phyloP scores from a whole-genome alignment of 2,113 vertebrate species.

The Cisticola juncidis region DNA sequence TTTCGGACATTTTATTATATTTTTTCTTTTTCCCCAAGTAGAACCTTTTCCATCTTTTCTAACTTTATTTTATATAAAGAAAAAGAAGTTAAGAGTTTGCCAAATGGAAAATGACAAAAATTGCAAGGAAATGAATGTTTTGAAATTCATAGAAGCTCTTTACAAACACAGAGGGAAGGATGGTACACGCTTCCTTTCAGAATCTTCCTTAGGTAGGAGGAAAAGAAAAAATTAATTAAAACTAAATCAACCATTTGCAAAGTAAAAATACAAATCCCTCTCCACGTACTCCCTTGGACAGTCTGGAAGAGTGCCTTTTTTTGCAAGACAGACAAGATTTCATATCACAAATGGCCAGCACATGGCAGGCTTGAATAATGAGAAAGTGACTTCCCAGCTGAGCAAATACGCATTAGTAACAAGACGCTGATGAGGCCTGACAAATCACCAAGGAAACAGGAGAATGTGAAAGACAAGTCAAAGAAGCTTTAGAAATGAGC shows the following conservation, averaged over 20 bases:
- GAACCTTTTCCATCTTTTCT: neutral
- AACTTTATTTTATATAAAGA: neutral
- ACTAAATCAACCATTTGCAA: neutral
- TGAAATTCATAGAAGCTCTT: neutral
- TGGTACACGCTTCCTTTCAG: neutral
- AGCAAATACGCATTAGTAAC: conserved; percentile 60
- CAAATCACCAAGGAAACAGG: conserved; percentile 52
- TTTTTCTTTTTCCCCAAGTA: neutral
- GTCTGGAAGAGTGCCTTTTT: neutral
- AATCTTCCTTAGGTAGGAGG: neutral
- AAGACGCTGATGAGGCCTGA: conserved; percentile 43
- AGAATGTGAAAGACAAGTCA: neutral
- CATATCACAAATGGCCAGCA: conserved; percentile 49
- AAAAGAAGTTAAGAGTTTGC: neutral
- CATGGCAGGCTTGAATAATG: conserved; percentile 60
- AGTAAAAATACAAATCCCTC: neutral
- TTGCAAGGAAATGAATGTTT: neutral
- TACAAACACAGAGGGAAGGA: neutral
- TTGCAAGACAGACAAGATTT: conserved; percentile 19
- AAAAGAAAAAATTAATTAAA: neutral
- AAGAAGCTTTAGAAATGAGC: conserved; percentile 23
- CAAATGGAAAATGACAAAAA: neutral
- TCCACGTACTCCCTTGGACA: neutral
- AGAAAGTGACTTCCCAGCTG: conserved; percentile 36
- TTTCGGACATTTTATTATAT: neutral